Evolutionary conservation across 2,113 vertebrate species (phyloP).

Genomic region (Melanerpes formicivorus): DNA sequence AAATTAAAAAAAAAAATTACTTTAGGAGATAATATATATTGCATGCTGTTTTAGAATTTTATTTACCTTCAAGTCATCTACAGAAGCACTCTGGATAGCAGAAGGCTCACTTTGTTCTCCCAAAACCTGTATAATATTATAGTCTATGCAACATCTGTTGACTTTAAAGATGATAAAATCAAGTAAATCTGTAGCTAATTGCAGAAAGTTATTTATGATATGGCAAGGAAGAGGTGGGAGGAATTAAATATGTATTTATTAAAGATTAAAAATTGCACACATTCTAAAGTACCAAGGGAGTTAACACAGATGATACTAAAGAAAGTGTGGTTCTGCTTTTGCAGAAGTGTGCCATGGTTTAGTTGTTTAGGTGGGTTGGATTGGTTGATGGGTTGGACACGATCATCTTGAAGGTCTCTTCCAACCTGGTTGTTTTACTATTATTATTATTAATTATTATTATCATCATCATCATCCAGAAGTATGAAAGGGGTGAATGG

Average conservation of each 20-base stretch:
- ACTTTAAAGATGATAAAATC: constrained; percentile 31
- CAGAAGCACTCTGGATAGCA: not conserved
- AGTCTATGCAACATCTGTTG: constrained; percentile 4
- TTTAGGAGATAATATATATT: not conserved
- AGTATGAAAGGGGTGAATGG: not conserved
- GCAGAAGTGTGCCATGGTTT: not conserved
- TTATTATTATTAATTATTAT: too few relatives aligned
- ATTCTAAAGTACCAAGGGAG: not conserved
- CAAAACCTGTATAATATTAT: not conserved
- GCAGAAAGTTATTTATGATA: constrained; percentile 41
- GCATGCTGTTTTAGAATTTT: not conserved
- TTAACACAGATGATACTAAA: constrained; percentile 26
- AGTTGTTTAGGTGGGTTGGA: too few relatives aligned
- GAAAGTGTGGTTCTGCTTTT: constrained; percentile 33
- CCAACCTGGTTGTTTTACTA: too few relatives aligned
- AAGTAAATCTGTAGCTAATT: constrained; percentile 39
- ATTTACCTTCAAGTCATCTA: not conserved
- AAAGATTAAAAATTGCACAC: not conserved
- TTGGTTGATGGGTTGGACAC: too few relatives aligned
- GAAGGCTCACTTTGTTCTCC: not conserved
- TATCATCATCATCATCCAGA: not conserved
- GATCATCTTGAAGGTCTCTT: too few relatives aligned
- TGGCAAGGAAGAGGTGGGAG: constrained; percentile 19
- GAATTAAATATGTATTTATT: constrained; percentile 49
- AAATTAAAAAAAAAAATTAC: not conserved